A percentile compares a stretch with the other conserved stretches of the same genome.
These are phyloP conservation scores for Drosophila ohnishii DNA, from an alignment of 1,140 invertebrate species.

Conservation along the genomic window DNA sequence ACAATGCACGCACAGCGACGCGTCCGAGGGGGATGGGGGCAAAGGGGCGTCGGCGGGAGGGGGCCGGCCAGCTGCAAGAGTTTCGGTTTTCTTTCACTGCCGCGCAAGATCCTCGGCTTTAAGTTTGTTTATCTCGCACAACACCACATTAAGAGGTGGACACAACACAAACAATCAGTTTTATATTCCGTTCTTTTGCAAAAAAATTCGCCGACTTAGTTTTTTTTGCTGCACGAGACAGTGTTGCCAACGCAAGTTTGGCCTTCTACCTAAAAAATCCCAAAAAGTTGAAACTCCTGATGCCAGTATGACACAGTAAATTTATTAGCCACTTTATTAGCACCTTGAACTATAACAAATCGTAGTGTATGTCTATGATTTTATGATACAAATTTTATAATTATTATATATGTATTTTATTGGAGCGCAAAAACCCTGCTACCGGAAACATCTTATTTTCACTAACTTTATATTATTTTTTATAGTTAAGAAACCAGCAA, in stretches of 20 bases:
- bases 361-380: too few relatives aligned
- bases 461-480: too few relatives aligned
- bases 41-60: conserved; percentile 15
- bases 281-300: too few relatives aligned
- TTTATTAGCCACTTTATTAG: too few relatives aligned
- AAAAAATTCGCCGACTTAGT: conserved; percentile 3
- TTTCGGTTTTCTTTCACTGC: conserved; percentile 5
- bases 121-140: not conserved
- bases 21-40: conserved; percentile 22
- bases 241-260: not conserved
- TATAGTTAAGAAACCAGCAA: too few relatives aligned
- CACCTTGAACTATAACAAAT: too few relatives aligned
- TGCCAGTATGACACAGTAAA: too few relatives aligned
- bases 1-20: conserved; percentile 22
- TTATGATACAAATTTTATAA: too few relatives aligned
- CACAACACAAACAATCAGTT: not conserved
- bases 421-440: too few relatives aligned
- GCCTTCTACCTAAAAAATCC: too few relatives aligned
- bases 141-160: not conserved
- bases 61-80: conserved; percentile 20
- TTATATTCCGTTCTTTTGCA: conserved; percentile 1
- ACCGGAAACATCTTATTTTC: too few relatives aligned
- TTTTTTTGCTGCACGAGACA: not conserved
- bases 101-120: not conserved
- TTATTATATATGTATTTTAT: too few relatives aligned